Percentiles rank a stretch among this genome's conserved stretches.
phyloP scores from a whole-genome alignment of 2,113 vertebrate species.

The Cyrtonyx montezumae region DNA sequence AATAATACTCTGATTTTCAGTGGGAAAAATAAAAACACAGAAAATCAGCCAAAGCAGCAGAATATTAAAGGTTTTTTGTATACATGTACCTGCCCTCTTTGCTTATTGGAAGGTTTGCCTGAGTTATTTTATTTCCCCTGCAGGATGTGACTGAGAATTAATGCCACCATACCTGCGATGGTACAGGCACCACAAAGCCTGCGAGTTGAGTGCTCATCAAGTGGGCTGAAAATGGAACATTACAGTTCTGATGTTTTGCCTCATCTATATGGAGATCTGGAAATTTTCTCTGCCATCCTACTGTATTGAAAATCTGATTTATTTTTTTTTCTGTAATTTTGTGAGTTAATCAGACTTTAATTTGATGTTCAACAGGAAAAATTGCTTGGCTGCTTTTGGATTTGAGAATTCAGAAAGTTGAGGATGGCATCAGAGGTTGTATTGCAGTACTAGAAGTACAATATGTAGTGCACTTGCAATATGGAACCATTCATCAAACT shows the following conservation, averaged over 20 bases:
- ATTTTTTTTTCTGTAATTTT: background rate
- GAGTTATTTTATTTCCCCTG: background rate
- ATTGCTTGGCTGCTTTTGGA: background rate
- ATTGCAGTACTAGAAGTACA: conserved; percentile 63
- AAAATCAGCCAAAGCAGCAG: conserved; percentile 25
- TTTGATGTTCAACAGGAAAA: background rate
- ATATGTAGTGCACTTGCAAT: conserved; percentile 44
- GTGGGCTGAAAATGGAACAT: background rate
- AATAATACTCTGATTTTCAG: background rate
- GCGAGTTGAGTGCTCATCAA: background rate
- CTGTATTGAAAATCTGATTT: background rate
- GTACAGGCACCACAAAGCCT: background rate
- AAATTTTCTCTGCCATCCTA: background rate
- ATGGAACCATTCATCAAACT: conserved; percentile 44
- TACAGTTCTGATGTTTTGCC: conserved; percentile 25
- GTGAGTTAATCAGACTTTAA: background rate
- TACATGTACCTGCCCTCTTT: background rate
- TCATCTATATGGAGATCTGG: background rate
- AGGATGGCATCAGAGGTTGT: conserved; percentile 48
- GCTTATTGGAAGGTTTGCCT: background rate
- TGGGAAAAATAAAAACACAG: background rate
- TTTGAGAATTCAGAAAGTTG: conserved; percentile 2
- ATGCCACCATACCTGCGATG: background rate
- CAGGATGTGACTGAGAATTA: background rate
- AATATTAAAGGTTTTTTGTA: background rate